These are phyloP conservation scores for Sthenelais limicola DNA, from an alignment of 2,888 invertebrate species.

Conservation along the genomic window DNA sequence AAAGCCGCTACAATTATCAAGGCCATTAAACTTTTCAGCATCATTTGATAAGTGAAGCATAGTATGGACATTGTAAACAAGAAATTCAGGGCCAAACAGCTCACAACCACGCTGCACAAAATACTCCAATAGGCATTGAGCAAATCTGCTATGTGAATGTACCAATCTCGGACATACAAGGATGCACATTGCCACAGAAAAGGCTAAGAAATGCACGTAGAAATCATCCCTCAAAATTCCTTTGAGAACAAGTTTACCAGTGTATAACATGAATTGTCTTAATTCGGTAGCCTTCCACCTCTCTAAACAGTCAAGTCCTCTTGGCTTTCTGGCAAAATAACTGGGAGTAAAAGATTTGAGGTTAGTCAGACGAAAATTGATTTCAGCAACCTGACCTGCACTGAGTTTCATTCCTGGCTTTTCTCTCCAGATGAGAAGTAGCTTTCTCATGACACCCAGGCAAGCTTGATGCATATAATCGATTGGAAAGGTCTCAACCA, in stretches of 20 bases:
- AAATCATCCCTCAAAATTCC: conserved; percentile 43
- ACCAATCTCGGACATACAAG: conserved; percentile 43
- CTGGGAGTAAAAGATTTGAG: conserved; percentile 47
- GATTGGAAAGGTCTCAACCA: conserved; percentile 46
- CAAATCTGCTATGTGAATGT: conserved; percentile 25
- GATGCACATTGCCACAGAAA: conserved; percentile 53
- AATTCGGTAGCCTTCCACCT: conserved; percentile 62
- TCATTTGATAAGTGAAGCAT: conserved; percentile 44
- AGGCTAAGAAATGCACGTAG: conserved; percentile 54
- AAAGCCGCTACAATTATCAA: conserved; percentile 46
- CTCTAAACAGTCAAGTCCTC: conserved; percentile 52
- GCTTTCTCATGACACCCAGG: conserved; percentile 56
- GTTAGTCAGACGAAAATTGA: conserved; percentile 40
- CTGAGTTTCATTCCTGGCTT: conserved; percentile 48
- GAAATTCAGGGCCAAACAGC: conserved; percentile 38
- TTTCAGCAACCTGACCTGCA: background rate
- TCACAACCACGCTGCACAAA: conserved; percentile 33
- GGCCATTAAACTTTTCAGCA: conserved; percentile 5
- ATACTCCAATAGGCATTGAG: conserved; percentile 43
- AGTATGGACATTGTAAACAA: conserved; percentile 46
- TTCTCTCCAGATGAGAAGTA: conserved; percentile 52
- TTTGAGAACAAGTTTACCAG: conserved; percentile 53
- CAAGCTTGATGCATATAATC: conserved; percentile 66
- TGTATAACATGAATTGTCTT: conserved; percentile 58
- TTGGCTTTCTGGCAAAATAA: conserved; percentile 55